Base-by-base conservation (phyloP, 2,113 vertebrate species). In the Takifugu bimaculatus region DNA sequence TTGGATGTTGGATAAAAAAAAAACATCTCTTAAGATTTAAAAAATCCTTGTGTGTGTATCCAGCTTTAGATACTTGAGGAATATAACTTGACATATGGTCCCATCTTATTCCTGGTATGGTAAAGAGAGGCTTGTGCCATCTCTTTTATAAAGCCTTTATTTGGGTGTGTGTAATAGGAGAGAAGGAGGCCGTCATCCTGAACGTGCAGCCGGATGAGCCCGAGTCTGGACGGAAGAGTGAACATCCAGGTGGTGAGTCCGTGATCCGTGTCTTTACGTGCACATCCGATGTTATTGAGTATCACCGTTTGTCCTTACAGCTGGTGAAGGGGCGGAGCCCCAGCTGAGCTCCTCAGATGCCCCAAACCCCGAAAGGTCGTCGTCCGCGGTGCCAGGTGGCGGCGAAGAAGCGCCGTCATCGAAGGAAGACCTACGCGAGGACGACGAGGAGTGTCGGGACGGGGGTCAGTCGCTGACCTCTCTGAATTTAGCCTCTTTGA, bases 111-210 rank as follows among this genome's bases (percentile, higher is more conserved):
- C 20, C 35, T n/a, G 4, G 7, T 1, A 39, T 39, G 35, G 7
- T 39, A 1, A 9, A 39, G 35, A 32, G 29, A 39, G 35, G 7
- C 7, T 39, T 39, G 11, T 11, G 35, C 35, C 35, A 1, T 39
- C 35, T 39, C 35, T 39, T 32, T 2, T 35, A 15, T 25, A 13
- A 39, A n/a, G 7, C 20, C 12, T 70, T 26, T 52, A 10, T 51
- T 28, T 50, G 26, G 20, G 14, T 73, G 15, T 65, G 49, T 77
- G 11, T 50, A n/a, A 59, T 7, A 85, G 84, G 60, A 73, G 84
- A 70, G 55, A 88, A 72, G 78, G 83, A 89, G 12, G 2, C 62
- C 10, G 63, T 79, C 49, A 54, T 68, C 66, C 56, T 78, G 32
- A 69, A 74, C 10, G 11, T 75, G 13, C 69, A 70, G 29, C 66